phyloP scores from a whole-genome alignment of 1,140 invertebrate genomes.

The Dreissena rostriformis region DNA sequence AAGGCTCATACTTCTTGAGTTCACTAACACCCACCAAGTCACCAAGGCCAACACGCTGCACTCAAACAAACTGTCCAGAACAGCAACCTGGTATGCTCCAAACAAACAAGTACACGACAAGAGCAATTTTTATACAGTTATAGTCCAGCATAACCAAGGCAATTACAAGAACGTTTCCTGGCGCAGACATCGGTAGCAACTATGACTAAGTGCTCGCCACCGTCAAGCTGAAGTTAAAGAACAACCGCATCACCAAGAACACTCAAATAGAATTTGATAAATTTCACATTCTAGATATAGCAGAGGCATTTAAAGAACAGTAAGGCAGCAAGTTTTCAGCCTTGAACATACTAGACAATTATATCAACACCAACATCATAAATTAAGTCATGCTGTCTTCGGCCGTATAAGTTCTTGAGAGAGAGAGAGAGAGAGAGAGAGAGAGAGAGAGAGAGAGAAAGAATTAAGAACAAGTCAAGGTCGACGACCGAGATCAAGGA shows the following conservation, averaged over 20 bases:
- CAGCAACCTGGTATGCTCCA: conserved; percentile 28
- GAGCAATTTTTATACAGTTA: conserved; percentile 57
- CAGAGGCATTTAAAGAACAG: too few species aligned
- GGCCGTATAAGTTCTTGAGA: too few species aligned
- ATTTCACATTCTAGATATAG: too few species aligned
- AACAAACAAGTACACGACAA: conserved; percentile 46
- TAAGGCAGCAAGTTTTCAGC: too few species aligned
- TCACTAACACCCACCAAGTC: conserved; percentile 26
- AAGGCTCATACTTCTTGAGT: conserved; percentile 53
- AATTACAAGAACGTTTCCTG: conserved; percentile 57
- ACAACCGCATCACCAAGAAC: background rate
- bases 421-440: too few species aligned
- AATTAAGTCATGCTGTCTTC: too few species aligned
- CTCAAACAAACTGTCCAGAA: conserved; percentile 13
- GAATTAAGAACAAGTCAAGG: too few species aligned
- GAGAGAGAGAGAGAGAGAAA: too few species aligned
- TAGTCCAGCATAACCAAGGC: conserved; percentile 59
- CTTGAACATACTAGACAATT: too few species aligned
- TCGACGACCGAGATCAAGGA: too few species aligned
- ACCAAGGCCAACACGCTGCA: conserved; percentile 25
- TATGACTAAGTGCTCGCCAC: conserved; percentile 63
- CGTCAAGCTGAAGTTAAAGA: conserved; percentile 52
- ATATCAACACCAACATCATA: too few species aligned
- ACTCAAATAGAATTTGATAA: too few species aligned
- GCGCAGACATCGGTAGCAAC: conserved; percentile 57